Evolutionary conservation across 1,140 invertebrate genomes (phyloP).

Genomic region (Drosophila virilis): DNA sequence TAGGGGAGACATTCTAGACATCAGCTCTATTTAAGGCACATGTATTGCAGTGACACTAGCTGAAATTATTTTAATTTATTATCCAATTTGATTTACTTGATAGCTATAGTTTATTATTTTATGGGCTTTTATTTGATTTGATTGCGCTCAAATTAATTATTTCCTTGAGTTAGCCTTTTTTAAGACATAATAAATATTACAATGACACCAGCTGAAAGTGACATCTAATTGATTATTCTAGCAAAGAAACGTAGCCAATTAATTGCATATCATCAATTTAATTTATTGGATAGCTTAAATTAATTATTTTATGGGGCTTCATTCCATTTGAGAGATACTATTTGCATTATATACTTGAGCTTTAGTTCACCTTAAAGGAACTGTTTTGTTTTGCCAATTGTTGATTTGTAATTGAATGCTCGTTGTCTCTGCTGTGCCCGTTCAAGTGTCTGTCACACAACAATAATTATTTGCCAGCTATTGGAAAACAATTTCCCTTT

Average conservation of each 20-base stretch:
- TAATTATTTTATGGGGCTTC: background rate
- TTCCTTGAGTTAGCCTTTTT: no score
- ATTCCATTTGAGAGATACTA: background rate
- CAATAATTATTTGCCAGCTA: conserved; percentile 79
- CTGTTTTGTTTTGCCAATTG: conserved; percentile 1
- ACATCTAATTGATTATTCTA: conserved; percentile 4
- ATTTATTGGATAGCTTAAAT: background rate
- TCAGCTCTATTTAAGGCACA: no score
- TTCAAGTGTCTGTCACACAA: conserved; percentile 11
- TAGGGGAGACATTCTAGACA: no score
- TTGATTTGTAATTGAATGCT: background rate
- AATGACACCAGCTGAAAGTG: conserved; percentile 13
- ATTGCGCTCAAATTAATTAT: no score
- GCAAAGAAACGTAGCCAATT: background rate
- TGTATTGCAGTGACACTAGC: no score
- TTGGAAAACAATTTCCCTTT: conserved; percentile 82
- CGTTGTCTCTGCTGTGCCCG: background rate
- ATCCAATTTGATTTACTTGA: no score
- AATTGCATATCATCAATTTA: background rate
- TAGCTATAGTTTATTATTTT: no score
- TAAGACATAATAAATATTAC: no score
- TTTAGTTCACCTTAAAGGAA: background rate
- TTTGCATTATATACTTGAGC: no score
- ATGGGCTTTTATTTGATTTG: no score
- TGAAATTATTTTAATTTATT: no score